A percentile compares a stretch with the other conserved stretches of the same genome.
phyloP scores from a whole-genome alignment of 2,888 invertebrate genomes.

The Gymnosoma rotundatum region DNA sequence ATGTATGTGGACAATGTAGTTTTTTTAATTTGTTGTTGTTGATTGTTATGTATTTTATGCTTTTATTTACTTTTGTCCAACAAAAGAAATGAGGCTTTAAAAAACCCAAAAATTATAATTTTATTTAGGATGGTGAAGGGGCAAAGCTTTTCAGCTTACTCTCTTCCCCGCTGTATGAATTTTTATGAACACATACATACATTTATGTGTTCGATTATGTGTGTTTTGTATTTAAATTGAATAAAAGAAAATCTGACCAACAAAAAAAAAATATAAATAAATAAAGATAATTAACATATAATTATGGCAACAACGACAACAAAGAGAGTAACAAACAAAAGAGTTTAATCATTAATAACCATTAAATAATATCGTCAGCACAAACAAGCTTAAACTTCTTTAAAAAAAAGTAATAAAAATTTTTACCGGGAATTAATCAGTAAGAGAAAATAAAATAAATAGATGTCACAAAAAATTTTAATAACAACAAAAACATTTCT shows the following conservation, averaged over 20 bases:
- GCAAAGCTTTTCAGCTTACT: constrained; percentile 1
- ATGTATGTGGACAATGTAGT: constrained; percentile 28
- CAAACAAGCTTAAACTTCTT: too few species aligned
- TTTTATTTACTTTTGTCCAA: constrained; percentile 51
- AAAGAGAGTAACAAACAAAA: neutral
- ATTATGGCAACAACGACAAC: neutral
- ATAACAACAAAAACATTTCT: too few species aligned
- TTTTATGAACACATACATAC: neutral
- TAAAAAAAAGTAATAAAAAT: too few species aligned
- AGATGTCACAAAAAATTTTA: too few species aligned
- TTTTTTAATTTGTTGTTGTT: constrained; percentile 25
- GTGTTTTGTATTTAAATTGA: constrained; percentile 8
- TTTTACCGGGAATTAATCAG: too few species aligned
- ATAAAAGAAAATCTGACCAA: constrained; percentile 24
- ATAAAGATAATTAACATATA: neutral
- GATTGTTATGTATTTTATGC: constrained; percentile 20
- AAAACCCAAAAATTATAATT: constrained; percentile 50
- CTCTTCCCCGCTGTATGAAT: neutral
- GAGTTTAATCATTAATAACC: too few species aligned
- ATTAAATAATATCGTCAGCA: too few species aligned
- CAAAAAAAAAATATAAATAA: neutral
- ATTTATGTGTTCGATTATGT: neutral
- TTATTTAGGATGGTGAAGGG: constrained; percentile 25
- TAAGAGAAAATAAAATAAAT: too few species aligned
- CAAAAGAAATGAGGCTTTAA: constrained; percentile 43